These are phyloP conservation scores for Aselliscus stoliczkanus DNA, from an alignment of 2,797 vertebrate genomes.

Conservation along the genomic window DNA sequence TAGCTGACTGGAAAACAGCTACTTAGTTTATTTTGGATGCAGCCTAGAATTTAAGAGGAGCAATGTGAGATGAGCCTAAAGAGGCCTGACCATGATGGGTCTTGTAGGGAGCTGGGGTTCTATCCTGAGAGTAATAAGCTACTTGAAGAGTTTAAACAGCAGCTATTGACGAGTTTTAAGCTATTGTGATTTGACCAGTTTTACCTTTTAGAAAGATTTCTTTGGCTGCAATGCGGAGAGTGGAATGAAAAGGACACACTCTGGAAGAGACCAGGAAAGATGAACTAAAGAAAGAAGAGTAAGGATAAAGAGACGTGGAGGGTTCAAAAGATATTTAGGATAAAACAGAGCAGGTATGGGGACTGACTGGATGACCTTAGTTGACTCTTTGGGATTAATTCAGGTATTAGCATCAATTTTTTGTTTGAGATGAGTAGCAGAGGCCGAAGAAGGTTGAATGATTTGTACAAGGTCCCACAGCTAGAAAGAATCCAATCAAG, in stretches of 20 bases:
- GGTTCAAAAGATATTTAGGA: conserved; percentile 1
- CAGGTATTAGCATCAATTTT: background rate
- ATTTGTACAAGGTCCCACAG: background rate
- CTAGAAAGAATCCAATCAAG: background rate
- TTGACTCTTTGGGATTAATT: background rate
- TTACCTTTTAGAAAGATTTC: conserved; percentile 8
- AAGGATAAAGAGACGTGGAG: background rate
- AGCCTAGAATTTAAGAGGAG: conserved; percentile 19
- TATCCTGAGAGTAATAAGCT: background rate
- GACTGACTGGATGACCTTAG: background rate
- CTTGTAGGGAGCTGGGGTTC: background rate
- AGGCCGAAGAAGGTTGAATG: background rate
- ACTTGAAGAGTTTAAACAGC: too few relatives aligned
- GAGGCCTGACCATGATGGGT: background rate
- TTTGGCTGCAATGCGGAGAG: background rate
- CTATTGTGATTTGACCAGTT: background rate
- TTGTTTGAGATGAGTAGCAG: background rate
- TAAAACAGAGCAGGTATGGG: background rate
- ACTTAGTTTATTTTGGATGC: background rate
- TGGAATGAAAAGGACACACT: background rate
- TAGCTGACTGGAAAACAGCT: background rate
- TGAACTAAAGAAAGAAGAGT: background rate
- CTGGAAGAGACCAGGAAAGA: background rate
- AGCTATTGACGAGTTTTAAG: background rate
- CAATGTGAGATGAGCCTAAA: background rate